Percentiles rank a stretch among this genome's conserved stretches.
Evolutionary conservation across 2,113 vertebrate genomes (phyloP).

Genomic region (Urocolius indicus): DNA sequence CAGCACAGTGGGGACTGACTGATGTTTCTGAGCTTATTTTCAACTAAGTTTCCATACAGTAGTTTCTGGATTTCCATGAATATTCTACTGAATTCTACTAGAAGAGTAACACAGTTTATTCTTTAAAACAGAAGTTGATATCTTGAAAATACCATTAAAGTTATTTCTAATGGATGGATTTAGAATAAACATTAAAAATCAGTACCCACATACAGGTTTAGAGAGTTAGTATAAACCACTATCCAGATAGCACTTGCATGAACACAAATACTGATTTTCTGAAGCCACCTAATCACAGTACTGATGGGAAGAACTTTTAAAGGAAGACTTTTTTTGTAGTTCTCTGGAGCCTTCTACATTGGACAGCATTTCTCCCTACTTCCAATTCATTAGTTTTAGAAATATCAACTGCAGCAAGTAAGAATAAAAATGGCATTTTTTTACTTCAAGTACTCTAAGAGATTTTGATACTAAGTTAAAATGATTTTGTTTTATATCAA

Average conservation of each 20-base stretch:
- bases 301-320: accelerated
- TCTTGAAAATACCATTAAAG: background rate
- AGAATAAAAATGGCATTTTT: background rate
- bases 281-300: background rate
- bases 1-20: background rate
- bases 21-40: background rate
- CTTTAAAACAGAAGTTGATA: background rate
- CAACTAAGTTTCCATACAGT: background rate
- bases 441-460: background rate
- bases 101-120: background rate
- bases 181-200: background rate
- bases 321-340: background rate
- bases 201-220: background rate
- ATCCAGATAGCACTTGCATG: background rate
- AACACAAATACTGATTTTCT: background rate
- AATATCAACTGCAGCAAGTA: background rate
- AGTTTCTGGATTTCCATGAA: background rate
- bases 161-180: background rate
- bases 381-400: background rate
- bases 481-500: background rate
- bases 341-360: background rate
- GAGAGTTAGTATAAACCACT: background rate
- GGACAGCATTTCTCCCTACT: background rate
- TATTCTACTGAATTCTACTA: background rate
- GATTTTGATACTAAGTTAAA: background rate